These are phyloP conservation scores for Taenioides sp. DNA, from an alignment of 2,797 vertebrate species.

Conservation along the genomic window DNA sequence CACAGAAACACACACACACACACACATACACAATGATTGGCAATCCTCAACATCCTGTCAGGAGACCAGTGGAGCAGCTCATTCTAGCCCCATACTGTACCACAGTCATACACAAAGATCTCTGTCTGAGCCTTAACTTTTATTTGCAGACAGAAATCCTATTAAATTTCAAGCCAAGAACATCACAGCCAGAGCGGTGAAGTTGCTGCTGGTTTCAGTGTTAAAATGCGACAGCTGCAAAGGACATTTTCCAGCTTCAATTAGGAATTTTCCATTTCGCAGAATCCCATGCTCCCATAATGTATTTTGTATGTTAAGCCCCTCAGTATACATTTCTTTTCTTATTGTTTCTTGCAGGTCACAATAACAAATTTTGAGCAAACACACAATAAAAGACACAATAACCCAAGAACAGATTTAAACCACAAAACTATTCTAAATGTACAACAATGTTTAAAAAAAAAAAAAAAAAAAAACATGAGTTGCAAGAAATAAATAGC, in stretches of 20 bases:
- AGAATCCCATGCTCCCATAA: slow-evolving; percentile 1
- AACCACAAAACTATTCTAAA: too few species aligned
- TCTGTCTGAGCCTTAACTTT: slow-evolving; percentile 16
- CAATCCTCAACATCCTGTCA: slow-evolving; percentile 65
- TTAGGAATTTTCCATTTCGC: slow-evolving; percentile 6
- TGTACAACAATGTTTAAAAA: too few species aligned
- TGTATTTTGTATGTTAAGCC: not conserved
- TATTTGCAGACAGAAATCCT: slow-evolving; percentile 28
- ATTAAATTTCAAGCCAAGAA: slow-evolving; percentile 9
- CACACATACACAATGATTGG: slow-evolving; percentile 40
- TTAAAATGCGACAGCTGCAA: slow-evolving; percentile 14
- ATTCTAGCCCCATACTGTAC: slow-evolving; percentile 35
- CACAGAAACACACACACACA: slow-evolving; percentile 10
- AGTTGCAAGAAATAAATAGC: too few species aligned
- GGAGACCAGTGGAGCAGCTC: slow-evolving; percentile 46
- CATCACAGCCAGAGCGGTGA: slow-evolving; percentile 6
- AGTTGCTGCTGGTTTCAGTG: slow-evolving; percentile 1
- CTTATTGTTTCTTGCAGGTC: too few species aligned
- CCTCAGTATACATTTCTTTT: too few species aligned
- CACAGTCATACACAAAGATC: slow-evolving; percentile 1
- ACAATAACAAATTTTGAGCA: too few species aligned
- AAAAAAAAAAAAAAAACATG: too few species aligned
- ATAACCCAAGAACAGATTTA: too few species aligned
- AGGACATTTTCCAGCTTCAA: slow-evolving; percentile 8
- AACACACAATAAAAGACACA: too few species aligned